Conservation (phyloP, 2,888 invertebrate genomes). For the Dinocampus coccinellae region DNA sequence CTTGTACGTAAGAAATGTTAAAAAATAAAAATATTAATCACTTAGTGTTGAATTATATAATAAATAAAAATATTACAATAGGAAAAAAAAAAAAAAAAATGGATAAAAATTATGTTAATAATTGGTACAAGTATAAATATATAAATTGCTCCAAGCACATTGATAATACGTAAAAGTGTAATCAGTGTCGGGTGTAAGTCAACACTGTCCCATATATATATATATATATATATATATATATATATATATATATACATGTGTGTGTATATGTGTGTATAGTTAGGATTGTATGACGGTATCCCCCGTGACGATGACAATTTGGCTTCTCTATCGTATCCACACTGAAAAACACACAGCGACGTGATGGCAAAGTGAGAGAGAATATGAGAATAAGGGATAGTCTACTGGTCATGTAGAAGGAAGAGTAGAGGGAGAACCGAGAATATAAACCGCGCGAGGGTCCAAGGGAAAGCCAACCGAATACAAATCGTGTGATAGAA, state of each 20-base stretch:
- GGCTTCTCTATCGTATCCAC: neutral
- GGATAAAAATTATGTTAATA: no score
- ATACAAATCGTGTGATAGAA: constrained; percentile 44
- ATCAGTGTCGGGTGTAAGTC: neutral
- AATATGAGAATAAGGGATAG: constrained; percentile 20
- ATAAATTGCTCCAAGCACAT: neutral
- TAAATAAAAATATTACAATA: no score
- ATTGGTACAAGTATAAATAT: no score
- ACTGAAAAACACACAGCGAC: neutral
- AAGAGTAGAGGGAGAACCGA: constrained; percentile 7
- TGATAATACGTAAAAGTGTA: neutral
- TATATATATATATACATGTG: no score
- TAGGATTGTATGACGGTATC: neutral
- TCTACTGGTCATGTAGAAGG: neutral
- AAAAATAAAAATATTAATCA: neutral
- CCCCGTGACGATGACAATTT: neutral
- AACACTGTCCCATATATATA: neutral
- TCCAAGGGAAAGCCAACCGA: constrained; percentile 45
- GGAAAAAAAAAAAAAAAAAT: no score
- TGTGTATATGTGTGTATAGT: neutral
- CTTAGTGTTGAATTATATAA: no score
- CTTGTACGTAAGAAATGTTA: neutral
- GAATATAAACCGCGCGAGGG: constrained; percentile 22
- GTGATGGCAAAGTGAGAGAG: constrained; percentile 14
- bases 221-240: no score